Percentiles rank a stretch among this genome's conserved stretches.
These are phyloP conservation scores for Ptychodera flava DNA, from an alignment of 35 echinoderm and acorn worm genomes.

Conservation along the genomic window DNA sequence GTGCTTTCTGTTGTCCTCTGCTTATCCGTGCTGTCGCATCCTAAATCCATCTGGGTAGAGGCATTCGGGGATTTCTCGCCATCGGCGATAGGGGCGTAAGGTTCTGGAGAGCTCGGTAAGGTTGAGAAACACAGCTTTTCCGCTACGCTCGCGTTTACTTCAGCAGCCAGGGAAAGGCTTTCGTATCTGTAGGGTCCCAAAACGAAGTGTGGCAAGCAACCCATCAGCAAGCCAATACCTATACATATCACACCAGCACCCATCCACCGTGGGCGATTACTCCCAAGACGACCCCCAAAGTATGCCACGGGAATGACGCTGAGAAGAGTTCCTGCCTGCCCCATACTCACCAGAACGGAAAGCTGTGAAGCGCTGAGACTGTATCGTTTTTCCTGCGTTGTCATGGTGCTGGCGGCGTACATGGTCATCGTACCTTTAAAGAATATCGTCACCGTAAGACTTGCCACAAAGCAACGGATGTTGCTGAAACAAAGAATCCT, in stretches of 20 bases:
- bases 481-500: background rate
- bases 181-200: constrained; percentile 32
- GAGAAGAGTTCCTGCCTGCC: constrained; percentile 28
- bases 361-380: constrained; percentile 31
- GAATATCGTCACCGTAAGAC: background rate
- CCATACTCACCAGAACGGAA: constrained; percentile 40
- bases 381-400: constrained; percentile 50
- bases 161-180: background rate
- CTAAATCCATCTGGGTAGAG: no score
- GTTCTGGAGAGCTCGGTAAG: no score
- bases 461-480: background rate
- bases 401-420: constrained; percentile 27
- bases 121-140: no score
- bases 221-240: constrained; percentile 28
- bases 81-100: no score
- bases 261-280: constrained; percentile 43
- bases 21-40: no score
- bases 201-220: constrained; percentile 42
- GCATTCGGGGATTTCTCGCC: no score
- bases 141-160: no score
- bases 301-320: constrained; percentile 38
- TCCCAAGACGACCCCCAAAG: constrained; percentile 24
- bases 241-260: constrained; percentile 29
- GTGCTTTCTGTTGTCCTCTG: no score
- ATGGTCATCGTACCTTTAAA: background rate